A percentile compares a stretch with the other conserved stretches of the same genome.
Evolutionary conservation across 2,888 invertebrate species (phyloP).

Genomic region (Pristionchus mayeri): DNA sequence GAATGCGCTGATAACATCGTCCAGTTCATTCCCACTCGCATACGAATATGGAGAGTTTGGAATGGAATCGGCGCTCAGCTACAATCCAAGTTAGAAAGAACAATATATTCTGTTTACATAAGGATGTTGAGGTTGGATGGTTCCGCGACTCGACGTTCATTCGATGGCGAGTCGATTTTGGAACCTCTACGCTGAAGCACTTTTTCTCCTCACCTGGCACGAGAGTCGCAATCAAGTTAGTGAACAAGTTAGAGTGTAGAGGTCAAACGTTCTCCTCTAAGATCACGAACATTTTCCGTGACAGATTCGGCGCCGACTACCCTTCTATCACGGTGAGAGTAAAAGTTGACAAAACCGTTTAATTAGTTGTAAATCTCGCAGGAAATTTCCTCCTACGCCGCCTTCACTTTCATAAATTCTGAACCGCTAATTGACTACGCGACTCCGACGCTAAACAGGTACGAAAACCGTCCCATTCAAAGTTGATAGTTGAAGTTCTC

Average conservation of each 20-base stretch:
- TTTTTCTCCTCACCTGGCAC: not conserved
- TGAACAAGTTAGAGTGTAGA: not conserved
- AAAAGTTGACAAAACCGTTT: too few species aligned
- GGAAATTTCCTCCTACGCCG: constrained; percentile 4
- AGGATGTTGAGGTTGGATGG: not conserved
- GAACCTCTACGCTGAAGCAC: constrained; percentile 19
- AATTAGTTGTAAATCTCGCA: not conserved
- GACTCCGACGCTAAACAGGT: not conserved
- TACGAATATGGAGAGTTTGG: not conserved
- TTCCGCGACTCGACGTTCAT: not conserved
- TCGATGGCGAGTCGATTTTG: constrained; percentile 9
- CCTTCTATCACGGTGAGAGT: not conserved
- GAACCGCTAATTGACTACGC: constrained; percentile 27
- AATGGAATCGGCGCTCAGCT: not conserved
- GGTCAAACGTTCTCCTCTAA: not conserved
- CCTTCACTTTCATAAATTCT: constrained; percentile 16
- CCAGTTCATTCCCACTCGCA: not conserved
- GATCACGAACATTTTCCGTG: not conserved
- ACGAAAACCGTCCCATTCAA: not conserved
- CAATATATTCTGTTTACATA: not conserved
- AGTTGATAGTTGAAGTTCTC: not conserved
- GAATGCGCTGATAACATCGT: not conserved
- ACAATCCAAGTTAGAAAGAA: constrained; percentile 1
- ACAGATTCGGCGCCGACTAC: not conserved
- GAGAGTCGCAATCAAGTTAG: not conserved